A percentile compares a stretch with the other conserved stretches of the same genome.
These are phyloP conservation scores for Sebastiscus albofasciatus DNA, from an alignment of 2,797 vertebrate genomes.

Conservation along the genomic window DNA sequence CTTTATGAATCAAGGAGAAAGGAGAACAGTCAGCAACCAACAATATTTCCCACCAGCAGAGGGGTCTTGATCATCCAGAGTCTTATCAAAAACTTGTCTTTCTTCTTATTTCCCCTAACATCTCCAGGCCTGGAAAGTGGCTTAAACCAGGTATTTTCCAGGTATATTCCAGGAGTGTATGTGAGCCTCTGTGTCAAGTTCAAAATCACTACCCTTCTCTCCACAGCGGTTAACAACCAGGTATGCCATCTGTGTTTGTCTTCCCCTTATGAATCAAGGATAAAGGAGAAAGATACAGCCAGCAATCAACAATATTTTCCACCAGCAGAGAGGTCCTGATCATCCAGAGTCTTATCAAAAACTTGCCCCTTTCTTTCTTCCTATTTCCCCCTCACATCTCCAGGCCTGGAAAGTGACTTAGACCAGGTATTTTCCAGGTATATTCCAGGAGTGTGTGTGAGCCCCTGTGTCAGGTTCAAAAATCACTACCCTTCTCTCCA, in stretches of 20 bases:
- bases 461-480: slow-evolving; percentile 6
- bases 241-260: not conserved
- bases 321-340: not conserved
- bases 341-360: not conserved
- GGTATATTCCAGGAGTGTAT: slow-evolving; percentile 11
- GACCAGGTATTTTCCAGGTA: slow-evolving; percentile 9
- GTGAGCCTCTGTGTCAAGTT: slow-evolving; percentile 1
- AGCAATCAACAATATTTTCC: not conserved
- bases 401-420: not conserved
- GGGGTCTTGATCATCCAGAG: not conserved
- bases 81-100: not conserved
- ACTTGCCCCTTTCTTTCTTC: not conserved
- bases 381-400: not conserved
- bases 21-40: not conserved
- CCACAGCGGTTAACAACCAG: not conserved
- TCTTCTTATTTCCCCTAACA: not conserved
- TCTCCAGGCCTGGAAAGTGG: not conserved
- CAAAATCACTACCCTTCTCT: slow-evolving; percentile 17
- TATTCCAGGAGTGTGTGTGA: slow-evolving; percentile 7
- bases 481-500: slow-evolving; percentile 12
- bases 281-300: not conserved
- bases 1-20: not conserved
- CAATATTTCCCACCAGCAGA: not conserved
- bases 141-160: not conserved
- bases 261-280: not conserved